phyloP scores from a whole-genome alignment of 2,113 vertebrate genomes.

The Gymnobelideus leadbeateri region DNA sequence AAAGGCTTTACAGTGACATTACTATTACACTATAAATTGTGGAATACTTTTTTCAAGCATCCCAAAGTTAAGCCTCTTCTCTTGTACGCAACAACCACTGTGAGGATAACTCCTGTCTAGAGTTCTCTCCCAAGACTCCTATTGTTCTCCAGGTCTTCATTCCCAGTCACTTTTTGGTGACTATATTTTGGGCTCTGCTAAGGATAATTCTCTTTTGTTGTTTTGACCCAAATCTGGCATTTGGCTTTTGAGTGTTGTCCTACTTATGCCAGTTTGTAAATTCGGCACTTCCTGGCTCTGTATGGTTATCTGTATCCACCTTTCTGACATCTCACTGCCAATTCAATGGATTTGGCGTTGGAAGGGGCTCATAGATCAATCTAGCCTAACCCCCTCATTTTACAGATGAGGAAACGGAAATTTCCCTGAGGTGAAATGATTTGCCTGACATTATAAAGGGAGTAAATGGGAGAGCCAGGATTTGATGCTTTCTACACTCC shows the following conservation, averaged over 20 bases:
- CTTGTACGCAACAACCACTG: constrained; percentile 38
- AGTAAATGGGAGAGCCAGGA: neutral
- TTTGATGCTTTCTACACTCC: neutral
- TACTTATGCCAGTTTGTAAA: neutral
- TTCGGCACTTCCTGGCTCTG: neutral
- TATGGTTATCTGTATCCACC: neutral
- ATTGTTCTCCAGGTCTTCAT: neutral
- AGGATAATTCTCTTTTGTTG: neutral
- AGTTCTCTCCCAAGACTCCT: neutral
- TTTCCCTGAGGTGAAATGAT: neutral
- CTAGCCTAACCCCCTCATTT: neutral
- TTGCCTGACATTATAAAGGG: neutral
- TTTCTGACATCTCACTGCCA: neutral
- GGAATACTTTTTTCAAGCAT: constrained; percentile 37
- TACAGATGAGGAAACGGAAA: neutral
- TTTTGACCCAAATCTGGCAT: neutral
- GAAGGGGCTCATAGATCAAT: neutral
- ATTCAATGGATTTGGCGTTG: neutral
- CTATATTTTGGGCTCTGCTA: neutral
- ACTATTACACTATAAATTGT: constrained; percentile 41
- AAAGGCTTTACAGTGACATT: constrained; percentile 36
- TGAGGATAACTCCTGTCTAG: neutral
- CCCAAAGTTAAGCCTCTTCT: constrained; percentile 40
- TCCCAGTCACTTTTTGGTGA: neutral
- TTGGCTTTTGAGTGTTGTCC: neutral